Base-by-base conservation (phyloP, 35 echinoderm and acorn worm species). In the Eucidaris tribuloides region DNA sequence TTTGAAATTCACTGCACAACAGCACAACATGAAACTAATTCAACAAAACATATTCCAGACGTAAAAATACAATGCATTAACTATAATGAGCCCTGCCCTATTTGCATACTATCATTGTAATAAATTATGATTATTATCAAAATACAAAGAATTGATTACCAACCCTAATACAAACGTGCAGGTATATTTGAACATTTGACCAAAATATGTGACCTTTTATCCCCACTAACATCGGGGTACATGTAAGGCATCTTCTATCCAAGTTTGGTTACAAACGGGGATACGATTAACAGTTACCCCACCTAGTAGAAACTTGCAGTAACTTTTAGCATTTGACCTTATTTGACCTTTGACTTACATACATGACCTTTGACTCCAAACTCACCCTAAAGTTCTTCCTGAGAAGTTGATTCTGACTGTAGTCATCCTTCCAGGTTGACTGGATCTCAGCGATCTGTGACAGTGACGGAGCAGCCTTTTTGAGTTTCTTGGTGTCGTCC, bases 361-460 rank as follows among this genome's bases (percentile, higher is more conserved):
- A n/a, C n/a, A n/a, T n/a, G n/a, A n/a, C n/a, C n/a, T n/a, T n/a
- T n/a, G 19, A 25, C 2, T 79, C 7, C 11, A 13, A 2, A 81
- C 81, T 45, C 88, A 93, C 96, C 65, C 96, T 90, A 64, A 99
- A 99, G 82, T 92, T 99, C 23, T 72, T 79, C 34, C 96, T 87
- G 13, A 99, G 80, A 78, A 93, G 84, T 35, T 79, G 85, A 61
- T 93, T 99, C 84, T 89, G 87, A 36, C 59, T 55, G n/a, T 93
- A 99, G 71, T 99, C 96, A 87, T 99, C 91, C 27, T 90, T 77
- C 96, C 89, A 92, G 25, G 42, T 72, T 30, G 91, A 82, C 62
- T 93, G 96, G 54, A 79, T 76, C 14, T 93, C 87, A 24, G 78
- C 90, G 28, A 99, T 81, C 61, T 99, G 72, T 7, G 78, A 78